Evolutionary conservation across 1,140 invertebrate genomes (phyloP).

Genomic region (Pollicipes pollicipes): DNA sequence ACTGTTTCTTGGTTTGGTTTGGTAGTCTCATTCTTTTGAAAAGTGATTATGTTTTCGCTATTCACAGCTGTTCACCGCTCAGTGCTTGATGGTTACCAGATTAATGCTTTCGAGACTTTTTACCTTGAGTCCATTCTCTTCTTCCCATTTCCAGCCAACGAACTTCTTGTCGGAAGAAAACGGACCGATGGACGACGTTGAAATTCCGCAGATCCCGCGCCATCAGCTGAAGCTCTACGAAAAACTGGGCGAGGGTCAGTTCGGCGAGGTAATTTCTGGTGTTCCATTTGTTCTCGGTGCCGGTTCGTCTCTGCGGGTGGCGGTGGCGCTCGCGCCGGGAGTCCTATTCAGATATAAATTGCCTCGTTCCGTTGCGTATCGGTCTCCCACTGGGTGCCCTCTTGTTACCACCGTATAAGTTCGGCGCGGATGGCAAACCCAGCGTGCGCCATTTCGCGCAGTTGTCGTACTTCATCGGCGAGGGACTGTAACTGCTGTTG

Average conservation of each 20-base stretch:
- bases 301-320: not conserved
- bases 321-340: not conserved
- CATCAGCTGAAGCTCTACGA: conserved; percentile 55
- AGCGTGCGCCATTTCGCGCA: too few species aligned
- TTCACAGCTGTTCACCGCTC: not conserved
- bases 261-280: conserved; percentile 42
- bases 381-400: too few species aligned
- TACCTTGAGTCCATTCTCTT: too few species aligned
- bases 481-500: too few species aligned
- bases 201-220: conserved; percentile 39
- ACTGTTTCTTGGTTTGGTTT: too few species aligned
- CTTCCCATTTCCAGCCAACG: conserved; percentile 26
- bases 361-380: too few species aligned
- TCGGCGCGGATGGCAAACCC: too few species aligned
- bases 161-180: conserved; percentile 77
- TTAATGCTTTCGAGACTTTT: too few species aligned
- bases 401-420: too few species aligned
- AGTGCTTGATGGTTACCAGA: too few species aligned
- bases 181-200: conserved; percentile 46
- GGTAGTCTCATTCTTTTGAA: too few species aligned
- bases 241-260: conserved; percentile 57
- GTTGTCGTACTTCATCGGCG: too few species aligned
- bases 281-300: not conserved
- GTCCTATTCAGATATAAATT: not conserved
- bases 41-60: not conserved